Base-by-base conservation (phyloP, 2,888 invertebrate genomes). In the Emmelina monodactyla region DNA sequence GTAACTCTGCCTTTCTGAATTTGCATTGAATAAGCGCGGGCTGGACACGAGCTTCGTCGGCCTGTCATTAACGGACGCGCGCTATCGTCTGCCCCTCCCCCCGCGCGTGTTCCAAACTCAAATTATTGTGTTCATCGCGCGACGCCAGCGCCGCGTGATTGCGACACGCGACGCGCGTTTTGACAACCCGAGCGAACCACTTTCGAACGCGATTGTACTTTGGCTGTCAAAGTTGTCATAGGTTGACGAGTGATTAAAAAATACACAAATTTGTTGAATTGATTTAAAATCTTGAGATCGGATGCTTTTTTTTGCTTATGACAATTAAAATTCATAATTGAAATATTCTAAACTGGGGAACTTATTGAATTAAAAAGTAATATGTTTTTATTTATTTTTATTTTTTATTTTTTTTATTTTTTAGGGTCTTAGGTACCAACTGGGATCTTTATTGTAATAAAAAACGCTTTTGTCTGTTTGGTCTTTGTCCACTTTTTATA, bases 21-120 rank as follows among this genome's bases (percentile, higher is more conserved):
- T 78, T 68, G 76, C 78, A 78, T 78, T 75, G 76, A 78, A 78
- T 78, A 71, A 62, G 50, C 58, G 55, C 65, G 69, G 65, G 67
- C 72, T 66, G 76, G 78, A 73, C 75, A 71, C 59, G 58, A 58
- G 56, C 57, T 47, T 55, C 62, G 56, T 58, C 58, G 71, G 65
- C 59, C 78, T 78, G 76, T 76, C 78, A 78, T 78, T 78, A 76
- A 54, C 61, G 68, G 69, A 64, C 70, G 64, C 55, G 62, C 62
- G 57, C 62, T 58, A 61, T 63, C 62, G 56, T 61, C 58, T 54
- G 56, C 58, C 57, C 68, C 68, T 59, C 68, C 66, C 62, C 25
- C 25, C 25, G 25, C 25, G 25, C 25, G 25, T 50, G 58, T 54
- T 58, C 48, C 53, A 55, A 59, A 62, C 56, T 57, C 60, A 71